Conservation (phyloP, 2,797 vertebrate species). For the Propithecus deckenii region DNA sequence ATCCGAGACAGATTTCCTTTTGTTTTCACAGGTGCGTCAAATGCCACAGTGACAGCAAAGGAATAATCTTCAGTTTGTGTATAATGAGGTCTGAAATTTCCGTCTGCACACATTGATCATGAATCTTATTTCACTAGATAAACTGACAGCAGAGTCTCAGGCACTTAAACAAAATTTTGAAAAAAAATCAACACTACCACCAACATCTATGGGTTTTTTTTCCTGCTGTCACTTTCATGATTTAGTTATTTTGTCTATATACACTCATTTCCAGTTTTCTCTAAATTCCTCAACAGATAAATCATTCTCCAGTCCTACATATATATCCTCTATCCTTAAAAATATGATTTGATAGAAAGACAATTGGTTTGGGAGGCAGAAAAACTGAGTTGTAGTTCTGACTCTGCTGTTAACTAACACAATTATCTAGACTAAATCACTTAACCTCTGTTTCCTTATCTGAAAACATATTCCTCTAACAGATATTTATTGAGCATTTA, state of each 20-base stretch:
- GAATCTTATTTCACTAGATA: constrained; percentile 79
- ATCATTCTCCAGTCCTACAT: not conserved
- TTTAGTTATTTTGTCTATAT: constrained; percentile 45
- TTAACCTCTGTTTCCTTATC: not conserved
- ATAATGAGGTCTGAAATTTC: constrained; percentile 84
- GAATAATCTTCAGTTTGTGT: constrained; percentile 72
- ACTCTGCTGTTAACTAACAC: not conserved
- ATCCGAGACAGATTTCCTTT: constrained; percentile 76
- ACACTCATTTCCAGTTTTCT: constrained; percentile 26
- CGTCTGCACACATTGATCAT: constrained; percentile 74
- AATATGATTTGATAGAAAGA: not conserved
- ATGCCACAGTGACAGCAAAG: constrained; percentile 81
- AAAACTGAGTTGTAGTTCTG: not conserved
- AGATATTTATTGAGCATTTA: not conserved
- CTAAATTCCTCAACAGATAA: constrained; percentile 16
- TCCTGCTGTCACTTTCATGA: constrained; percentile 9
- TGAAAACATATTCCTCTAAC: not conserved
- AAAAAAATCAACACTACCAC: constrained; percentile 65
- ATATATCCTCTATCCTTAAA: not conserved
- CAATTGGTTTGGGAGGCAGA: not conserved
- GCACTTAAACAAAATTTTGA: constrained; percentile 79
- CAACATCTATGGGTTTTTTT: not conserved
- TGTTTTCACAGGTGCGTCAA: constrained; percentile 73
- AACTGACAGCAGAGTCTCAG: constrained; percentile 83
- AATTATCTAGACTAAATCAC: not conserved